Conservation (phyloP, 2,797 vertebrate genomes). For the Chrosomus eos region DNA sequence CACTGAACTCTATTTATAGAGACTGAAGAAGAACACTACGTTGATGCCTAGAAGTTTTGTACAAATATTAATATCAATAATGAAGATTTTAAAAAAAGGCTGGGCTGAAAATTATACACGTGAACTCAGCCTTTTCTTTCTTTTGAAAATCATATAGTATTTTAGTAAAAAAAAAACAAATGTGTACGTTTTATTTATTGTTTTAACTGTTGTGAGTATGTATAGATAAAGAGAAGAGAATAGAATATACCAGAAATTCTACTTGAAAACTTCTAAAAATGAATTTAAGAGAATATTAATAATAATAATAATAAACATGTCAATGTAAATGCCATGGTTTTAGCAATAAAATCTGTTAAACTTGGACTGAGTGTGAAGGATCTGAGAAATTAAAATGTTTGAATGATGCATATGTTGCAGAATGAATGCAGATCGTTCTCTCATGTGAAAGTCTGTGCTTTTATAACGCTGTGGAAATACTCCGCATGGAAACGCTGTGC, state of each 20-base stretch:
- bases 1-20: constrained; percentile 74
- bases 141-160: constrained; percentile 85
- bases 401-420: background rate
- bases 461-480: background rate
- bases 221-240: constrained; percentile 83
- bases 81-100: constrained; percentile 71
- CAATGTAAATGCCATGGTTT: constrained; percentile 89
- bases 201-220: constrained; percentile 91
- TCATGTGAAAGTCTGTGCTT: background rate
- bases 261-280: constrained; percentile 91
- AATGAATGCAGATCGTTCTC: background rate
- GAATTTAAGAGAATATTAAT: constrained; percentile 67
- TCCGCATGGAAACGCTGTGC: constrained; percentile 70
- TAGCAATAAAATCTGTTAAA: constrained; percentile 89
- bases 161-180: constrained; percentile 84
- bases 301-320: constrained; percentile 77
- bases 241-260: constrained; percentile 89
- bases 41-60: constrained; percentile 84
- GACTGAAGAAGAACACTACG: constrained; percentile 81
- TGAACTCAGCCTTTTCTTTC: constrained; percentile 78
- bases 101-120: constrained; percentile 75
- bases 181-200: constrained; percentile 95
- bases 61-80: constrained; percentile 84
- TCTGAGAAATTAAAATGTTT: background rate
- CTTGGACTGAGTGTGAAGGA: constrained; percentile 64